Conservation (phyloP, 1,140 invertebrate species). For the Scaptomyza montana region DNA sequence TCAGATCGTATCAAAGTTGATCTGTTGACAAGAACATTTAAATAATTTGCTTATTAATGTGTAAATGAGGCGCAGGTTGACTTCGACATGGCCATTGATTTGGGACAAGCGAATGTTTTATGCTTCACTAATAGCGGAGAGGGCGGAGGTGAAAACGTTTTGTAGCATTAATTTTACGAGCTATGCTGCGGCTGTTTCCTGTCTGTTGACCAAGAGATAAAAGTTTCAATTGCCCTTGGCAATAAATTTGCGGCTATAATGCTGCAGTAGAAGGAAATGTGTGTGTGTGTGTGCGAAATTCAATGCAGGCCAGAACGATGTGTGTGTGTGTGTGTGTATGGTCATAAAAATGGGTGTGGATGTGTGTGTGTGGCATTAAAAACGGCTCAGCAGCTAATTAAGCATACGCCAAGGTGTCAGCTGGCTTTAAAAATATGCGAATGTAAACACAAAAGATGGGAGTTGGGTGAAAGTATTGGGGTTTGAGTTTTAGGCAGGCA, state of each 20-base stretch:
- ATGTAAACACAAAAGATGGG: neutral
- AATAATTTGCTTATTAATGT: conserved; percentile 78
- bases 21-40: conserved; percentile 46
- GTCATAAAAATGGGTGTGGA: conserved; percentile 25
- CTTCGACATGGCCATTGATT: conserved; percentile 56
- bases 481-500: conserved; percentile 27
- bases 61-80: conserved; percentile 60
- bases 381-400: conserved; percentile 42
- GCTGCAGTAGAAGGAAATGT: conserved; percentile 30
- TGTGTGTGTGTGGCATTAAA: conserved; percentile 46
- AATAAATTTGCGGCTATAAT: conserved; percentile 40
- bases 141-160: conserved; percentile 32
- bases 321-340: conserved; percentile 8
- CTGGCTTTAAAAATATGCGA: conserved; percentile 36
- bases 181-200: neutral
- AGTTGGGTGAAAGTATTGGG: neutral
- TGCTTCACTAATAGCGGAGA: conserved; percentile 48
- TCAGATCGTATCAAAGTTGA: conserved; percentile 16
- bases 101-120: conserved; percentile 45
- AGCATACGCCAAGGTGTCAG: conserved; percentile 43
- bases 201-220: conserved; percentile 49
- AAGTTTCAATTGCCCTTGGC: conserved; percentile 40
- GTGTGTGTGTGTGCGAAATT: conserved; percentile 21
- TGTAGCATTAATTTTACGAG: conserved; percentile 61
- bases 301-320: conserved; percentile 18